phyloP scores from a whole-genome alignment of 2,888 invertebrate species.

The Protodeltote pygarga region DNA sequence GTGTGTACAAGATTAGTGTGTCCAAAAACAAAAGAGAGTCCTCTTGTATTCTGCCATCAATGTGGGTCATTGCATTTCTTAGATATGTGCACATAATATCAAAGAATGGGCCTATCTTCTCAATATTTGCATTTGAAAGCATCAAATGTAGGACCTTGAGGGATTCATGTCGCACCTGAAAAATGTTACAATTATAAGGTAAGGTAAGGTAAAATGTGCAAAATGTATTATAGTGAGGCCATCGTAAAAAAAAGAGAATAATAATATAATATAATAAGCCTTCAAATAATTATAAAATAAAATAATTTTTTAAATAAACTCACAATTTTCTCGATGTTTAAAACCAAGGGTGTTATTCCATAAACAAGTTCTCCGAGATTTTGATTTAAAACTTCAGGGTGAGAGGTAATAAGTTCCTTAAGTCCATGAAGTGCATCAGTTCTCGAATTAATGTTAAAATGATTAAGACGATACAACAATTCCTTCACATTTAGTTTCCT shows the following conservation, averaged over 20 bases:
- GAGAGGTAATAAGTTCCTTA: slow-evolving; percentile 80
- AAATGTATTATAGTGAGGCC: neutral
- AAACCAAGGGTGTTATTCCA: slow-evolving; percentile 89
- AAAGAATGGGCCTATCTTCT: slow-evolving; percentile 91
- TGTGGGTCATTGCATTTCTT: slow-evolving; percentile 96
- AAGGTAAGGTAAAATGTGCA: neutral
- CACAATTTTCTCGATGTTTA: slow-evolving; percentile 90
- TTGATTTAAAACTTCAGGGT: slow-evolving; percentile 76
- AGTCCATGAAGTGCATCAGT: slow-evolving; percentile 89
- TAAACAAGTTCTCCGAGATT: slow-evolving; percentile 90
- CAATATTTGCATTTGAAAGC: slow-evolving; percentile 69
- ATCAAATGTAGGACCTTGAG: slow-evolving; percentile 86
- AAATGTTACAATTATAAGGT: slow-evolving; percentile 6
- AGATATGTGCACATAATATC: slow-evolving; percentile 92
- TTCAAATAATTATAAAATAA: neutral
- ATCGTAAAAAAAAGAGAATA: too few relatives aligned
- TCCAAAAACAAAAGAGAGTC: slow-evolving; percentile 94
- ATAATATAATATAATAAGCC: neutral
- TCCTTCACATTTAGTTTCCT: slow-evolving; percentile 91
- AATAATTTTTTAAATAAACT: slow-evolving; percentile 45
- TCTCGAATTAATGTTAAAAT: slow-evolving; percentile 91
- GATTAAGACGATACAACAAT: slow-evolving; percentile 89
- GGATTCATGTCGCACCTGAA: slow-evolving; percentile 85
- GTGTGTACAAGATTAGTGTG: slow-evolving; percentile 89
- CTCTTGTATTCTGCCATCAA: slow-evolving; percentile 92